Percentiles rank a stretch among this genome's conserved stretches.
Evolutionary conservation across 2,113 vertebrate species (phyloP).

Genomic region (Lophura nycthemera): DNA sequence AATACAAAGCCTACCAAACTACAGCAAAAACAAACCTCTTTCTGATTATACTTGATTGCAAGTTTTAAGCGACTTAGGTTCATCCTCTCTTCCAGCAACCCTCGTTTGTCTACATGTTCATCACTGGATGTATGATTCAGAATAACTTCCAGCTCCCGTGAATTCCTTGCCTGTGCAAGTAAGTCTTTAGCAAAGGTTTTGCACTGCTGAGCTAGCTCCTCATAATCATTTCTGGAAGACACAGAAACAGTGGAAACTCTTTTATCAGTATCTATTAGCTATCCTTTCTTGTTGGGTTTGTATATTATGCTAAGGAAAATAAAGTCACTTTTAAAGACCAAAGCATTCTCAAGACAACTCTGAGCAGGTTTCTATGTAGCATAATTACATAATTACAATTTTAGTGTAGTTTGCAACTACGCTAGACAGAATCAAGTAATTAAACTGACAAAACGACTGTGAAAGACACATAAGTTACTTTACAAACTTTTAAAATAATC

Average conservation of each 20-base stretch:
- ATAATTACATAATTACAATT: neutral
- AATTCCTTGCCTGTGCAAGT: constrained; percentile 98
- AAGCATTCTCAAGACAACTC: neutral
- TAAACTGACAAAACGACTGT: neutral
- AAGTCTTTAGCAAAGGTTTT: constrained; percentile 99
- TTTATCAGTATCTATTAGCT: no score
- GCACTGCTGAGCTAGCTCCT: constrained; percentile 95
- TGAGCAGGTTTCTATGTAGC: neutral
- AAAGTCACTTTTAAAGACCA: neutral
- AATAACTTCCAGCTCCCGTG: constrained; percentile 96
- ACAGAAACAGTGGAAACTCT: neutral
- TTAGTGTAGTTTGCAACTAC: neutral
- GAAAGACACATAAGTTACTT: neutral
- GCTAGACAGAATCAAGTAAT: neutral
- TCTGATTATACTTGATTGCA: constrained; percentile 99
- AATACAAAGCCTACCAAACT: neutral
- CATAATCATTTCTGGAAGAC: constrained; percentile 93
- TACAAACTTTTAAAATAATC: neutral
- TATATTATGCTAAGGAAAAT: neutral
- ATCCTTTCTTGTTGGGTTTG: neutral
- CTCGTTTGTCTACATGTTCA: constrained; percentile 92
- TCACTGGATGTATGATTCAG: constrained; percentile 95
- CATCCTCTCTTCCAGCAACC: constrained; percentile 96
- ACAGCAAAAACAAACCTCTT: constrained; percentile 85
- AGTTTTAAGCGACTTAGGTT: constrained; percentile 98